Conservation (phyloP, 2,797 vertebrate species). For the Sebastes ruberrimus region DNA sequence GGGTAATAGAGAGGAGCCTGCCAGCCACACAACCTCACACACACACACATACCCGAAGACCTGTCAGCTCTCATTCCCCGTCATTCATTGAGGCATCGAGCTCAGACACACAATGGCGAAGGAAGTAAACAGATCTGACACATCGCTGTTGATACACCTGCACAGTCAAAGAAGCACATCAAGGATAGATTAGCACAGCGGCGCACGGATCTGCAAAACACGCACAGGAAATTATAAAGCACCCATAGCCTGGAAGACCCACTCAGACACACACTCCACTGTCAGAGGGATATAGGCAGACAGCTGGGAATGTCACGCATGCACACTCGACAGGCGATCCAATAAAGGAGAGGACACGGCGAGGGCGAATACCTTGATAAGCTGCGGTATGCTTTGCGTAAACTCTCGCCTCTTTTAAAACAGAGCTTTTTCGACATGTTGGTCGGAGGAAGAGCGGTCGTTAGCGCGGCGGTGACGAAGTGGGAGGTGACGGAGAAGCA, state of each 20-base stretch:
- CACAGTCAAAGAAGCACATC: slow-evolving; percentile 41
- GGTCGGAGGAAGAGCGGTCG: neutral
- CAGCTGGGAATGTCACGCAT: slow-evolving; percentile 74
- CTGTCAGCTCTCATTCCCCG: slow-evolving; percentile 66
- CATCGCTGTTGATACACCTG: slow-evolving; percentile 57
- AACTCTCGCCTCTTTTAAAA: slow-evolving; percentile 42
- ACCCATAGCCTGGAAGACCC: neutral
- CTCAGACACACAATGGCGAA: slow-evolving; percentile 33
- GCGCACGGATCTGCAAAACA: neutral
- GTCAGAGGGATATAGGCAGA: slow-evolving; percentile 46
- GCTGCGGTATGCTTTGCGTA: slow-evolving; percentile 33
- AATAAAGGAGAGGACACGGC: slow-evolving; percentile 54
- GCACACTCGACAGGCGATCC: slow-evolving; percentile 43
- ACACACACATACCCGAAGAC: slow-evolving; percentile 34
- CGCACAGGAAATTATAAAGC: slow-evolving; percentile 39
- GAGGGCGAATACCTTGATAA: slow-evolving; percentile 59
- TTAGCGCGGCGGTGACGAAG: neutral
- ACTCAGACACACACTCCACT: slow-evolving; percentile 10
- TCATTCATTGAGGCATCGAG: slow-evolving; percentile 31
- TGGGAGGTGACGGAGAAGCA: neutral
- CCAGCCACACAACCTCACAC: slow-evolving; percentile 24
- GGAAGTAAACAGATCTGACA: slow-evolving; percentile 63
- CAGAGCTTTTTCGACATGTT: neutral
- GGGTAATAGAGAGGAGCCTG: slow-evolving; percentile 70
- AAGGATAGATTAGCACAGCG: slow-evolving; percentile 49